A percentile compares a stretch with the other conserved stretches of the same genome.
Evolutionary conservation across 2,888 invertebrate genomes (phyloP).

Genomic region (Meiosimyza platycephala): DNA sequence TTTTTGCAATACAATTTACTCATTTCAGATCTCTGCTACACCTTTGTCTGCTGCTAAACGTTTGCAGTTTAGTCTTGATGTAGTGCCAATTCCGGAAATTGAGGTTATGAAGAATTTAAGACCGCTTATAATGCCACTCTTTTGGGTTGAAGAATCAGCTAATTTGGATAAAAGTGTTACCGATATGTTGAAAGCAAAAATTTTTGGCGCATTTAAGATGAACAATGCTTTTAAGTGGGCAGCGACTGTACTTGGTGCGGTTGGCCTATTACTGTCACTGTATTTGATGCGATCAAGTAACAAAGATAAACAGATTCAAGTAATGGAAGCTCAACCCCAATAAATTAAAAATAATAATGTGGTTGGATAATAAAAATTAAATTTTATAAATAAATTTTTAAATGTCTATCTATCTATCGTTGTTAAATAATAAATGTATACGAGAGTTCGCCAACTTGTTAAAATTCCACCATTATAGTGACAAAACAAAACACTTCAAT

Average conservation of each 20-base stretch:
- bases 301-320: background rate
- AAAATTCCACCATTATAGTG: background rate
- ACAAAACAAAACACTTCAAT: no score
- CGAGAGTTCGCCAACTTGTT: no score
- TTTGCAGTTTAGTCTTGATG: constrained; percentile 77
- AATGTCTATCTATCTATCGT: no score
- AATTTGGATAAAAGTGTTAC: constrained; percentile 49
- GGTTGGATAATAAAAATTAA: background rate
- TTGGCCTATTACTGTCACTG: constrained; percentile 43
- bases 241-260: constrained; percentile 46
- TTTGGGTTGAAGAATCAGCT: constrained; percentile 83
- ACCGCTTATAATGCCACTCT: constrained; percentile 74
- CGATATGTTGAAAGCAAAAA: constrained; percentile 47
- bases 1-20: background rate
- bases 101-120: constrained; percentile 75
- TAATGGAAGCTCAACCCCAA: background rate
- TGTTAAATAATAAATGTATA: no score
- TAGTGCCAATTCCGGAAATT: constrained; percentile 73
- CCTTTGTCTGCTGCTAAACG: constrained; percentile 78
- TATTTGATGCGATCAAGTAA: constrained; percentile 39
- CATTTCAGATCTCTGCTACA: constrained; percentile 69
- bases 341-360: background rate
- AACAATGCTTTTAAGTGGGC: constrained; percentile 51
- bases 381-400: background rate
- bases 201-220: constrained; percentile 47